Evolutionary conservation across 2,888 invertebrate genomes (phyloP).

Genomic region (Apocheima hispidaria): DNA sequence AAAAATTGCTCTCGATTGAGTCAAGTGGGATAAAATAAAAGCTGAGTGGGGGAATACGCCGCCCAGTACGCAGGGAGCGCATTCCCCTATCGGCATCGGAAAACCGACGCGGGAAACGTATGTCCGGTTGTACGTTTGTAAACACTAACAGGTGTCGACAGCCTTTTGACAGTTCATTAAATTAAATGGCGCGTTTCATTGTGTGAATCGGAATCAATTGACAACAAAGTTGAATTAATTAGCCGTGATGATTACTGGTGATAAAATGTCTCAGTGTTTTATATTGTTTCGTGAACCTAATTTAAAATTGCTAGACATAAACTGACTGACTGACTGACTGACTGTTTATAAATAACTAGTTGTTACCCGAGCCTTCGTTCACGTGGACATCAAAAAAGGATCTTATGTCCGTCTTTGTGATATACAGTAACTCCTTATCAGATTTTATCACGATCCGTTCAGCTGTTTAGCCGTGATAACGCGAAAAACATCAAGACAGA

Average conservation of each 20-base stretch:
- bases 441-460: too few relatives aligned
- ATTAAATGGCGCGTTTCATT: constrained; percentile 73
- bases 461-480: too few relatives aligned
- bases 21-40: constrained; percentile 84
- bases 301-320: too few relatives aligned
- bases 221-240: constrained; percentile 37
- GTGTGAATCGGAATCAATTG: constrained; percentile 50
- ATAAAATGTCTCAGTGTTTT: not conserved
- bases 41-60: constrained; percentile 74
- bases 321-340: too few relatives aligned
- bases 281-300: not conserved
- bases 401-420: too few relatives aligned
- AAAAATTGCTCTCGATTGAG: constrained; percentile 84
- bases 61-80: constrained; percentile 40
- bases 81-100: constrained; percentile 49
- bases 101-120: constrained; percentile 80
- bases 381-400: too few relatives aligned
- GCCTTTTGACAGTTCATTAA: constrained; percentile 80
- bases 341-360: too few relatives aligned
- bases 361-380: too few relatives aligned
- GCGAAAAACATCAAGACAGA: too few relatives aligned
- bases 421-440: too few relatives aligned
- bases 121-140: constrained; percentile 84
- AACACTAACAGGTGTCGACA: constrained; percentile 81
- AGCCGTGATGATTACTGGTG: constrained; percentile 39